A percentile compares a stretch with the other conserved stretches of the same genome.
Evolutionary conservation across 1,140 invertebrate species (phyloP).

Genomic region (Reticulitermes speratus): DNA sequence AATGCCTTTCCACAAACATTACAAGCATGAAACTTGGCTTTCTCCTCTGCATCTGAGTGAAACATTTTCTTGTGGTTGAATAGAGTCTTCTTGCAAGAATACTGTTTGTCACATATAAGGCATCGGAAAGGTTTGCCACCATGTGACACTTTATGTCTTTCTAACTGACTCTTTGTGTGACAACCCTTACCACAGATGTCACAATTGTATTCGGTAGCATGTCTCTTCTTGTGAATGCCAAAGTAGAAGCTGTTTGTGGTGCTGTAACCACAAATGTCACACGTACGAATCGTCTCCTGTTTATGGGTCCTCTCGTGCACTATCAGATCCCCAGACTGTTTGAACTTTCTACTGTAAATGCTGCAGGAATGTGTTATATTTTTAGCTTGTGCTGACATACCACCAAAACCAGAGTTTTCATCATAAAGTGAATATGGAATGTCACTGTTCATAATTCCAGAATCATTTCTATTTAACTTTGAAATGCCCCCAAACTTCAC

Average conservation of each 20-base stretch:
- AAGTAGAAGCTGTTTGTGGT: conserved; percentile 41
- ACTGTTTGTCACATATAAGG: not conserved
- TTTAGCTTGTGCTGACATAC: not conserved
- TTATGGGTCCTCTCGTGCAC: not conserved
- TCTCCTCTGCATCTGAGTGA: not conserved
- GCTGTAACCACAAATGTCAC: conserved; percentile 44
- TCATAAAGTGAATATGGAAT: not conserved
- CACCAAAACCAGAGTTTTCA: no score
- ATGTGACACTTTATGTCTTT: not conserved
- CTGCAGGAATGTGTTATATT: not conserved
- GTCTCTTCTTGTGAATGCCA: conserved; percentile 43
- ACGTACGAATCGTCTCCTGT: conserved; percentile 33
- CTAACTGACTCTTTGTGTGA: not conserved
- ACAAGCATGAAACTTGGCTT: conserved; percentile 26
- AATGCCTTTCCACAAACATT: conserved; percentile 34
- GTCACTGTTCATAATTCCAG: not conserved
- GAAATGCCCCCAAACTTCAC: not conserved
- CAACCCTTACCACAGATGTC: not conserved
- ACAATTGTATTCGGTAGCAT: conserved; percentile 43
- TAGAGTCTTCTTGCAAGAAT: conserved; percentile 2
- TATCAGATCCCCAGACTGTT: not conserved
- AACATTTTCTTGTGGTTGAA: conserved; percentile 17
- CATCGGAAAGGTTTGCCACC: not conserved
- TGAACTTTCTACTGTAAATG: not conserved
- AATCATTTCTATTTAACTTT: not conserved